phyloP scores from a whole-genome alignment of 2,888 invertebrate genomes.

The Eledone cirrhosa region DNA sequence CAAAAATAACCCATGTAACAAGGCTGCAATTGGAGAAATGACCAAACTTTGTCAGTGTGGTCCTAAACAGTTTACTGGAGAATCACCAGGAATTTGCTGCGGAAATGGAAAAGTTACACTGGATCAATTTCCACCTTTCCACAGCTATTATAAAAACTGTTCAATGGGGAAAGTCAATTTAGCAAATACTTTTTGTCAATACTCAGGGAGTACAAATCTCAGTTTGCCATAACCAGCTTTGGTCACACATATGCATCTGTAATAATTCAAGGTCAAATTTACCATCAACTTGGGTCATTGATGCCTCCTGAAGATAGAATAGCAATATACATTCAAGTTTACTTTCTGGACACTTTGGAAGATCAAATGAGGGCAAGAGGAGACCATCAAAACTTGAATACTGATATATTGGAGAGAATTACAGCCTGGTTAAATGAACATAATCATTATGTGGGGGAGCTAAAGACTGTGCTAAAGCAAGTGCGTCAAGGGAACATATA shows the following conservation, averaged over 20 bases:
- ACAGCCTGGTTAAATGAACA: no score
- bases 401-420: neutral
- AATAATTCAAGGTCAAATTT: neutral
- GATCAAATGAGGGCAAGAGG: neutral
- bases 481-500: no score
- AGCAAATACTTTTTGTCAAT: neutral
- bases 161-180: neutral
- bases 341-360: neutral
- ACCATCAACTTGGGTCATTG: neutral
- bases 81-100: neutral
- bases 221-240: neutral
- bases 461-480: no score
- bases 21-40: neutral
- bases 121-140: neutral
- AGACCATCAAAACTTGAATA: neutral
- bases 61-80: neutral
- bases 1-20: neutral
- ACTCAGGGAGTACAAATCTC: neutral
- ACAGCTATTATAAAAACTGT: neutral
- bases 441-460: no score
- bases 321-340: neutral
- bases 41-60: neutral
- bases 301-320: neutral
- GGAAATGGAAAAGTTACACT: constrained; percentile 5
- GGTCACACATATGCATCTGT: neutral